phyloP scores from a whole-genome alignment of 2,888 invertebrate species.

The Ariolimax columbianus region DNA sequence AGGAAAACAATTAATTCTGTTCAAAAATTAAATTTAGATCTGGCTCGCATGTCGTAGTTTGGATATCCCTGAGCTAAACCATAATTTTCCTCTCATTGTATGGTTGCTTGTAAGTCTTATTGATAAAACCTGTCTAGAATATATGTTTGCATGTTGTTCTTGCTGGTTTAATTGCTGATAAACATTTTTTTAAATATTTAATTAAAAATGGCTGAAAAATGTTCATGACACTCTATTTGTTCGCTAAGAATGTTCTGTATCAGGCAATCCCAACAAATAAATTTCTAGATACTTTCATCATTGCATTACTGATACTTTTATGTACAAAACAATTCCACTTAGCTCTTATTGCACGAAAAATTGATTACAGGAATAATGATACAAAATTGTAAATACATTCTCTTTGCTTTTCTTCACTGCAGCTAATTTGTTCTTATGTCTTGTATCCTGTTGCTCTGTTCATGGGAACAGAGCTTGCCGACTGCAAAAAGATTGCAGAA shows the following conservation, averaged over 20 bases:
- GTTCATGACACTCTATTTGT: not conserved
- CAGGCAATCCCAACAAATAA: not conserved
- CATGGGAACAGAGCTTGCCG: constrained; percentile 85
- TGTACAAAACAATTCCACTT: not conserved
- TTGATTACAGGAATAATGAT: not conserved
- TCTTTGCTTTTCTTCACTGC: not conserved
- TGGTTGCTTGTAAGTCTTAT: too few relatives aligned
- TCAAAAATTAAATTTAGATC: too few relatives aligned
- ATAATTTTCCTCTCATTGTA: too few relatives aligned
- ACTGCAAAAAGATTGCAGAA: constrained; percentile 87
- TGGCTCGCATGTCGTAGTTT: too few relatives aligned
- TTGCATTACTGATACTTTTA: not conserved
- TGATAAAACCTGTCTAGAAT: not conserved
- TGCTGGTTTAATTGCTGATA: not conserved
- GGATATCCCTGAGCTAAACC: too few relatives aligned
- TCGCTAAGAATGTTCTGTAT: not conserved
- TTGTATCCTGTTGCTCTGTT: constrained; percentile 93
- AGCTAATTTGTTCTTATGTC: constrained; percentile 86
- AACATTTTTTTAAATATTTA: not conserved
- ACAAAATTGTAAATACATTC: not conserved
- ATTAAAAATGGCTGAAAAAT: not conserved
- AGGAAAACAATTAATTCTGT: too few relatives aligned
- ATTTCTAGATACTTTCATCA: not conserved
- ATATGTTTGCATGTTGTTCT: not conserved
- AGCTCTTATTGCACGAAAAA: not conserved